Evolutionary conservation across 2,113 vertebrate genomes (phyloP), one percentile per base, ranked within the genome.

Genomic region (Pyxicephalus adspersus): DNA sequence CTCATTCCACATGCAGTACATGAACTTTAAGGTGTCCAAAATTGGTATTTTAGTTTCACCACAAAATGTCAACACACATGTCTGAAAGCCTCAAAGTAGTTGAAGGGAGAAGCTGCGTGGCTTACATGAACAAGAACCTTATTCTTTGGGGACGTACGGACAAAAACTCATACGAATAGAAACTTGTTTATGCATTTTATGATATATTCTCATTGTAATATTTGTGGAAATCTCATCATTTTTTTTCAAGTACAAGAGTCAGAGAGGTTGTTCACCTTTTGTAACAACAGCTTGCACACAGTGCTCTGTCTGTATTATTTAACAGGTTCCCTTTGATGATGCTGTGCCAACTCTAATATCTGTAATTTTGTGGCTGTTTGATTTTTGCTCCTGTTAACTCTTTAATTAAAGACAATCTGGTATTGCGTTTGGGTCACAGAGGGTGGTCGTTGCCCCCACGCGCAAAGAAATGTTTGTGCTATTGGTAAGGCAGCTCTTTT

Each of bases 261-360:
- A 51, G 9, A 29, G 28, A 29, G 66, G 58, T 64, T 25, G 25
- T 13, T 28, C 28, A 3, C 15, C 20, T 26, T 66, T 64, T 64
- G 17, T 11, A 57, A 22, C 25, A 9, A 11, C 66, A 9, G 28
- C 5, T 28, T 61, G 68, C 20, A 57, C 20, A 81, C 80, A 81
- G 28, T 74, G 71, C 58, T 20, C 51, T 2, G 71, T 75, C 70
- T 81, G 80, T 81, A 29, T 31, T 22, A 38, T 64, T 17, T 28
- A 45, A 74, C 80, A 75, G 80, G 52, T 74, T 65, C 25, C 66
- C 80, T 81, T 81, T 81, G 80, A 81, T 75, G 80, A 52, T 17
- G 17, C 80, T 75, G 80, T 81, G 80, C 66, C 57, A 60, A 17
- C 65, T 29, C 80, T 81, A 81, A 81, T 81, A 81, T 81, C 80